phyloP scores from a whole-genome alignment of 2,113 vertebrate genomes.

The Micronycteris hirsuta region DNA sequence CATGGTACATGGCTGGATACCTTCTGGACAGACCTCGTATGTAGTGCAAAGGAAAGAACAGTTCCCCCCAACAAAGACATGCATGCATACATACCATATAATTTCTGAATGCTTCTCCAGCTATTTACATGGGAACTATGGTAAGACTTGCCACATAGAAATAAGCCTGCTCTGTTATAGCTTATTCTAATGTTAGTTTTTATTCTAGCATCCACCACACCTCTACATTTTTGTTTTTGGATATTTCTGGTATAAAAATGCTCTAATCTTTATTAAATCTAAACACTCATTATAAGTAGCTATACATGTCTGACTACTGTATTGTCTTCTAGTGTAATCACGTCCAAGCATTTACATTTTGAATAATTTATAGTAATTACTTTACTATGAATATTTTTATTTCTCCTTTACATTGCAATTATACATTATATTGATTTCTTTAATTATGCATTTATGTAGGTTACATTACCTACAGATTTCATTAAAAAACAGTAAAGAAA shows the following conservation, averaged over 20 bases:
- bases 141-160: not conserved
- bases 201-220: not conserved
- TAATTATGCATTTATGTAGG: not conserved
- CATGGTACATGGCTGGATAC: too few species aligned
- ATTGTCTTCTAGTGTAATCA: not conserved
- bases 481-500: slow-evolving; percentile 33
- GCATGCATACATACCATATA: not conserved
- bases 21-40: not conserved
- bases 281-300: slow-evolving; percentile 3
- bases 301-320: not conserved
- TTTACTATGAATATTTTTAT: slow-evolving; percentile 40
- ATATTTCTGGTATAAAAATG: not conserved
- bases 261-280: not conserved
- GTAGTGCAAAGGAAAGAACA: not conserved
- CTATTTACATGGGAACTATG: not conserved
- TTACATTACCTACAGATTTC: slow-evolving; percentile 25
- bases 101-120: not conserved
- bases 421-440: slow-evolving; percentile 8
- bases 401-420: slow-evolving; percentile 42
- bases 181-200: not conserved
- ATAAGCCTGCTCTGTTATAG: not conserved
- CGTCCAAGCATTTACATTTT: not conserved
- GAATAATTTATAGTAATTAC: not conserved
- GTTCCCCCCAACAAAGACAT: not conserved
- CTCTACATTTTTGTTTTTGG: not conserved